Base-by-base conservation (phyloP, 2,888 invertebrate genomes). In the Plebejus anna region DNA sequence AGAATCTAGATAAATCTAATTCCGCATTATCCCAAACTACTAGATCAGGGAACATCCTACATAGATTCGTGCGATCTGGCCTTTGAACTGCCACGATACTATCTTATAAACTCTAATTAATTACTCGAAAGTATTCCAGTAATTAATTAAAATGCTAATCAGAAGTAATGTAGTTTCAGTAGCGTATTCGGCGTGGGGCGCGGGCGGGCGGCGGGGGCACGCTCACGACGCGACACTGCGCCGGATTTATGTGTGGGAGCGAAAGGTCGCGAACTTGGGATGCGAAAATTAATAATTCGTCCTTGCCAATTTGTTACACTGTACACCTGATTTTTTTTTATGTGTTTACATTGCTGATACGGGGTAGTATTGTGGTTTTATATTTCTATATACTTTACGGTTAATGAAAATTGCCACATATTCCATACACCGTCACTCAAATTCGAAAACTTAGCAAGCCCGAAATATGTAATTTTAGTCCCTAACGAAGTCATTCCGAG, bases 161-260 rank as follows among this genome's bases (percentile, higher is more conserved):
- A 57, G 76, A 59, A 57, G 71, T 76, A 66, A 66, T 61, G 75
- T 59, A 32, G 70, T 70, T 71, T 47, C 70, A 76, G 71, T 76
- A 71, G 76, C 76, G 57, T 70, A 66, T 70, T 36, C 55, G 55
- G 55, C 13, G 55, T 55, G 55, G 55, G 55, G 38, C 80, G 81
- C 79, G 77, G 81, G 81, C 80, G 81, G 80, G 80, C 83, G 80
- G 76, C 75, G 82, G 76, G 77, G 82, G 80, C 81, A 81, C 80
- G 84, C 84, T 84, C 89, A 89, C 90, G 90, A 89, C 84, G 88
- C 88, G 87, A 89, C 89, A 88, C 84, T 85, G 81, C 80, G 83
- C 80, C 83, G 84, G 86, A 90, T 90, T 90, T 90, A 90, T 90
- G 90, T 87, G 88, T 90, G 90, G 90, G 90, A 90, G 88, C 87